Conservation (phyloP, 2,797 vertebrate genomes). For the Danio albolineatus region DNA sequence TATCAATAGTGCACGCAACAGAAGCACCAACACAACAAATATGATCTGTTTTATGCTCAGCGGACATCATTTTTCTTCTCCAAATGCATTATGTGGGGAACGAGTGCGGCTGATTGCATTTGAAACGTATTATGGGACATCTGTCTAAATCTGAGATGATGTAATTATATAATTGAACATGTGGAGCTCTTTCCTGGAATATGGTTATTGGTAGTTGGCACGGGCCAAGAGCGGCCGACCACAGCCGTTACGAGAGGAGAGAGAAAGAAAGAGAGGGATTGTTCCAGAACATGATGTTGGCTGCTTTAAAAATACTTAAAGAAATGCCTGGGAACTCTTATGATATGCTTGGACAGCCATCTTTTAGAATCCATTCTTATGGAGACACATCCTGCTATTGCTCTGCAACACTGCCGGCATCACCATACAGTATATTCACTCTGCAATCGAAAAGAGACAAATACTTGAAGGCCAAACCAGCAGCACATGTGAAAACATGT, state of each 20-base stretch:
- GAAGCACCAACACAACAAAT: slow-evolving; percentile 60
- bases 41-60: slow-evolving; percentile 57
- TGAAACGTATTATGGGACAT: slow-evolving; percentile 68
- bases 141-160: slow-evolving; percentile 68
- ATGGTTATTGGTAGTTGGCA: slow-evolving; percentile 65
- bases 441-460: neutral
- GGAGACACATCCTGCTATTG: neutral
- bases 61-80: slow-evolving; percentile 65
- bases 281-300: slow-evolving; percentile 47
- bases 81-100: slow-evolving; percentile 63
- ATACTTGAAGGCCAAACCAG: neutral
- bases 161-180: slow-evolving; percentile 69
- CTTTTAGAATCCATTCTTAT: slow-evolving; percentile 35
- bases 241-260: slow-evolving; percentile 45
- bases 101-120: slow-evolving; percentile 67
- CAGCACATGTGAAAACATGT: neutral
- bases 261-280: slow-evolving; percentile 36
- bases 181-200: slow-evolving; percentile 69
- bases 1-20: slow-evolving; percentile 30
- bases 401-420: neutral
- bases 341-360: slow-evolving; percentile 27
- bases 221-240: slow-evolving; percentile 43
- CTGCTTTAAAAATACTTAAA: slow-evolving; percentile 23
- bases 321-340: slow-evolving; percentile 25
- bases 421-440: neutral